Evolutionary conservation across 1,140 invertebrate species (phyloP).

Genomic region (Nephotettix cincticeps): DNA sequence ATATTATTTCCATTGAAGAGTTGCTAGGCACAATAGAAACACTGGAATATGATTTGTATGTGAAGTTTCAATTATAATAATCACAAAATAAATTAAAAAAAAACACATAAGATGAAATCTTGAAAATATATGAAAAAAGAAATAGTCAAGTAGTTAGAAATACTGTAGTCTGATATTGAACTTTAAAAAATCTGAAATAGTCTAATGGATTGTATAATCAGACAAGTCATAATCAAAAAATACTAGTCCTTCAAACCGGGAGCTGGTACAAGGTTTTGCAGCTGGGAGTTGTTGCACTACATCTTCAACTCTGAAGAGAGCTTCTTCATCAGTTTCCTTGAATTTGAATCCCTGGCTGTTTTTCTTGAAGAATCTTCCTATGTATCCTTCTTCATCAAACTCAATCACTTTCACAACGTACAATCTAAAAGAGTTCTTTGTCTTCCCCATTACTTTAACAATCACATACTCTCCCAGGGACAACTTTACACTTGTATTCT

Average conservation of each 20-base stretch:
- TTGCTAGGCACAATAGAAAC: too few species aligned
- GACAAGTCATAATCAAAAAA: slow-evolving; percentile 12
- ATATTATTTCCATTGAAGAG: too few species aligned
- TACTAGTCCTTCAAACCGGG: slow-evolving; percentile 5
- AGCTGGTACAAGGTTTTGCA: slow-evolving; percentile 14
- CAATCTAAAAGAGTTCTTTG: slow-evolving; percentile 9
- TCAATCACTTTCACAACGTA: slow-evolving; percentile 20
- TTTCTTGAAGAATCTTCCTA: slow-evolving; percentile 12
- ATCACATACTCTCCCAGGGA: slow-evolving; percentile 14
- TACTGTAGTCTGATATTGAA: slow-evolving; percentile 11
- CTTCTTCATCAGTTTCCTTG: slow-evolving; percentile 12
- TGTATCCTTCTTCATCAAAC: slow-evolving; percentile 19
- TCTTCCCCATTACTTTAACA: slow-evolving; percentile 18
- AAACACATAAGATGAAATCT: too few species aligned
- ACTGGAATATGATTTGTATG: too few species aligned
- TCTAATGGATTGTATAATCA: slow-evolving; percentile 15
- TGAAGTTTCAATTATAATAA: too few species aligned
- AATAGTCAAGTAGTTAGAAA: too few species aligned
- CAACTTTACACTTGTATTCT: too few species aligned
- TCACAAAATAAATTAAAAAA: too few species aligned
- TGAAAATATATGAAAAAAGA: too few species aligned
- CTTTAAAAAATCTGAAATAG: slow-evolving; percentile 15
- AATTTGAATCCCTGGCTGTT: slow-evolving; percentile 17
- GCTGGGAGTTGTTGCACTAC: slow-evolving; percentile 10
- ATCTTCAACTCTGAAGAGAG: slow-evolving; percentile 19